These are phyloP conservation scores for Callorhinus ursinus DNA, from an alignment of 2,113 vertebrate species.

Conservation along the genomic window DNA sequence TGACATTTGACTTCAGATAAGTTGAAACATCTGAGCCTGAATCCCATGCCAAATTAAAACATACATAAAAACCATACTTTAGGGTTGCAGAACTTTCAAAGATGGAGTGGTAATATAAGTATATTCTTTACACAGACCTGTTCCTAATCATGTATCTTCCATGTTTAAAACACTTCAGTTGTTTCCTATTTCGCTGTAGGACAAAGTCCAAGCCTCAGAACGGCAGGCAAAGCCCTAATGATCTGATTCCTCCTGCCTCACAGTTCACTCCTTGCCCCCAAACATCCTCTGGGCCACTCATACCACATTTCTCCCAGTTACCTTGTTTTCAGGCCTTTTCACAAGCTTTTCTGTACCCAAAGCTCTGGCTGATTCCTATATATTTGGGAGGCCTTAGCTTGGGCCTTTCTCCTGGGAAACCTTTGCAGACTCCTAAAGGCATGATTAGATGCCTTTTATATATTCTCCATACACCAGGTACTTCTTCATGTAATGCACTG, in stretches of 20 bases:
- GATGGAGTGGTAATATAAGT: background rate
- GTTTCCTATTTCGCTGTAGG: background rate
- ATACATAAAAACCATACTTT: constrained; percentile 69
- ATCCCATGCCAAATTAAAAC: constrained; percentile 75
- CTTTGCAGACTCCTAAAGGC: background rate
- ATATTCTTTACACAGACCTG: background rate
- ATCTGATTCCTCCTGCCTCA: background rate
- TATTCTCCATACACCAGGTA: background rate
- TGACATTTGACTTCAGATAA: constrained; percentile 81
- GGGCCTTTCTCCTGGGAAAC: background rate
- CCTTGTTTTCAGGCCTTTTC: background rate
- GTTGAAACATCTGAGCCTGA: constrained; percentile 78
- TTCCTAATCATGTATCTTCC: background rate
- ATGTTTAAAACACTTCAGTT: background rate
- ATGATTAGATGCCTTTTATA: background rate
- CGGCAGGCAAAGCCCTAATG: background rate
- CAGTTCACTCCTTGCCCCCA: background rate
- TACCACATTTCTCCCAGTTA: background rate
- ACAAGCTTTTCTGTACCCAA: background rate
- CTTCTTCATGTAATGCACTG: background rate
- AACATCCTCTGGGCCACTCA: background rate
- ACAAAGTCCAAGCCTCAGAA: background rate
- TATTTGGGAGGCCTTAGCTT: background rate
- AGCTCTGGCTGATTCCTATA: background rate
- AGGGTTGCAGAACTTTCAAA: constrained; percentile 40